These are phyloP conservation scores for Diorhabda carinulata DNA, from an alignment of 1,140 invertebrate genomes.

Conservation along the genomic window DNA sequence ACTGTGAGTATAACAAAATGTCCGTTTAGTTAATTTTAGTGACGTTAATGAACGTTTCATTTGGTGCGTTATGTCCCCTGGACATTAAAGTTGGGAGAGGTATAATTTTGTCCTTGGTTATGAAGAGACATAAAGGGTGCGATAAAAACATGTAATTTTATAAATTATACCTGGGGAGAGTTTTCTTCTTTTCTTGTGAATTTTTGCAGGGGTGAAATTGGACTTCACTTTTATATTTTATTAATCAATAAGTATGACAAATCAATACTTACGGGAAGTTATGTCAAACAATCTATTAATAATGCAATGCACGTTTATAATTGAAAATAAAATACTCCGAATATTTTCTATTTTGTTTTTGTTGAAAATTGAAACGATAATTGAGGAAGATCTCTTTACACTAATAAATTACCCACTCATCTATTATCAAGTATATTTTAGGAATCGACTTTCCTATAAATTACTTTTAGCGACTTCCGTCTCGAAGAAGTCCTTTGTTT, in stretches of 20 bases:
- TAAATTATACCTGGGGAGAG: conserved; percentile 2
- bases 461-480: no score
- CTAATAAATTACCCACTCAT: no score
- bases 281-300: no score
- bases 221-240: background rate
- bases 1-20: no score
- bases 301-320: no score
- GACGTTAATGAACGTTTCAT: conserved; percentile 2
- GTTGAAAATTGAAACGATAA: no score
- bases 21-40: background rate
- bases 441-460: no score
- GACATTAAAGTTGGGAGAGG: background rate
- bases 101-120: conserved; percentile 3
- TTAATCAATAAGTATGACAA: conserved; percentile 3
- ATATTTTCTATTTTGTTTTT: no score
- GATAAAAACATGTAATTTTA: conserved; percentile 3
- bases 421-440: no score
- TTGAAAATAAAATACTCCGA: no score
- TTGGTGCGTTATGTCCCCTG: background rate
- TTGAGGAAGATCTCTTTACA: no score
- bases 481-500: no score
- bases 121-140: background rate
- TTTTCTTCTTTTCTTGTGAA: background rate
- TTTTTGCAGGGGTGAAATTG: background rate
- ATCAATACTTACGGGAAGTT: background rate